A percentile compares a stretch with the other conserved stretches of the same genome.
These are phyloP conservation scores for Cataglyphis livida DNA, from an alignment of 2,888 invertebrate genomes.

Conservation along the genomic window DNA sequence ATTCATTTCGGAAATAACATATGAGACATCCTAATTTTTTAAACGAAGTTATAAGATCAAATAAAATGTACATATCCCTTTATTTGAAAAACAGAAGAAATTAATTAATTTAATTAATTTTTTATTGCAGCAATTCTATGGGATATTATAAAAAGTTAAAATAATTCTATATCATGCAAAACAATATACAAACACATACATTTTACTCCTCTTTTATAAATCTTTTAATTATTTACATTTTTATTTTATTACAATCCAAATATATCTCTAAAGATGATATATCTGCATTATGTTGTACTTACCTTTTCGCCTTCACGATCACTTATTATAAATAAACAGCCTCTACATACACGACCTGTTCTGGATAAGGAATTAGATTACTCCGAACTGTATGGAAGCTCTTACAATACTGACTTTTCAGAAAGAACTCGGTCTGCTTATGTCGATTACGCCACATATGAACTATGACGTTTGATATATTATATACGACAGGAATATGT, in stretches of 20 bases:
- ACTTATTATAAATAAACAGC: neutral
- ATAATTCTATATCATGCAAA: neutral
- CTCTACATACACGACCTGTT: neutral
- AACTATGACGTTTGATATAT: neutral
- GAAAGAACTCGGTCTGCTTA: neutral
- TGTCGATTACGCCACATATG: neutral
- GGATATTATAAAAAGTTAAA: neutral
- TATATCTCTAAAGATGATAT: neutral
- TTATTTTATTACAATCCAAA: neutral
- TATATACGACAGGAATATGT: neutral
- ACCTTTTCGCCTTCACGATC: neutral
- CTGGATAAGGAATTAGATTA: neutral
- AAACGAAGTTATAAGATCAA: neutral
- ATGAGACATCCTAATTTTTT: neutral
- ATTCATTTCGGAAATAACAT: neutral
- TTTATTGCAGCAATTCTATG: neutral
- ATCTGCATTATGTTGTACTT: neutral
- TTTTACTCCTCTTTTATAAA: neutral
- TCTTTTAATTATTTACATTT: neutral
- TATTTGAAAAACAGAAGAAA: neutral
- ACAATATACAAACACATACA: neutral
- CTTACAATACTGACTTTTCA: conserved; percentile 11
- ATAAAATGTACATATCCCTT: neutral
- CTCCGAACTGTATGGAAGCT: conserved; percentile 9
- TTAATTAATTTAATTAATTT: neutral